Base-by-base conservation (phyloP, 2,888 invertebrate species). In the Gymnocheta viridis region DNA sequence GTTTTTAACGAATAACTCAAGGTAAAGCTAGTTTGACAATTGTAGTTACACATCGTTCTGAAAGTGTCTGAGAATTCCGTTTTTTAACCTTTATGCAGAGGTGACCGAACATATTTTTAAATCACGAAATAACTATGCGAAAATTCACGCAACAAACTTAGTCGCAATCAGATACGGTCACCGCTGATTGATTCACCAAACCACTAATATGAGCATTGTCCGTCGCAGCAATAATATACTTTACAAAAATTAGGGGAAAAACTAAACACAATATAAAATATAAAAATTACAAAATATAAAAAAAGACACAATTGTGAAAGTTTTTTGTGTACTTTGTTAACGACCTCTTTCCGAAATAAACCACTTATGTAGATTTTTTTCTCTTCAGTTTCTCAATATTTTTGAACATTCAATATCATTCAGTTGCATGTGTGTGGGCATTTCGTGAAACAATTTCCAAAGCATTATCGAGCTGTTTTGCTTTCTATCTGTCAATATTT, bases 401-500 rank as follows among this genome's bases (percentile, higher is more conserved):
- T 38, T 19, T n/a, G n/a, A n/a, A 14, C 5, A 17, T 60, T 19
- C 3, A 6, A 41, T 19, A n/a, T 2, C 7, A 19, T 19, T 60
- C 35, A 10, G 24, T 64, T 49, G 24, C 9, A 4, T 32, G 17
- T 44, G 9, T 58, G n/a, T 69, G 44, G 5, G 29, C 41, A 4
- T 22, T 56, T 19, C 19, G 3, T 38, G n/a, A 66, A 44, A 44
- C n/a, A 56, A 56, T 51, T 27, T 35, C 38, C 3, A 38, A 22
- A 5, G 27, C 41, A 22, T 29, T 74, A 69, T 69, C 67, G 38
- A 38, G 41, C 35, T 38, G 51, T 62, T 74, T 64, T 54, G 32
- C 19, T 62, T 35, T 62, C 49, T 62, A 64, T 27, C 22, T 44
- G 24, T 49, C 51, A 38, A 41, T 62, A 62, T 38, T 35, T 17